These are phyloP conservation scores for Pheucticus melanocephalus DNA, from an alignment of 2,113 vertebrate species.

Conservation along the genomic window DNA sequence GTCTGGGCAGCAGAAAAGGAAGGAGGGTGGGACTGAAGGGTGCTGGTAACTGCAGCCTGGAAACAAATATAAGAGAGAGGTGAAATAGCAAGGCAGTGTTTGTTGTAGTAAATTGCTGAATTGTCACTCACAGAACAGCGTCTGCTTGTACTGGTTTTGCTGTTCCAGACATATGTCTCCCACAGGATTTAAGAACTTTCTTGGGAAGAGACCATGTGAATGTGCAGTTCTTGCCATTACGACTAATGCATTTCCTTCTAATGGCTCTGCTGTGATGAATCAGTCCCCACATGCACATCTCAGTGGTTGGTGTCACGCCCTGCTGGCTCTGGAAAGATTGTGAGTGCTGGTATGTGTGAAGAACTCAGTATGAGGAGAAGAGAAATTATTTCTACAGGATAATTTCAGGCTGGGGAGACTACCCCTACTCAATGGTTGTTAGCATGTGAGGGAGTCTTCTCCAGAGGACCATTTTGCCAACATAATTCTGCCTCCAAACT, in stretches of 20 bases:
- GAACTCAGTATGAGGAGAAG: not conserved
- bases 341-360: not conserved
- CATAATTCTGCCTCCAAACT: not conserved
- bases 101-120: not conserved
- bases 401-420: not conserved
- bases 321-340: not conserved
- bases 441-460: not conserved
- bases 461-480: not conserved
- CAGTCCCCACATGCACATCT: not conserved
- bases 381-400: not conserved
- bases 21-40: not conserved
- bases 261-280: constrained; percentile 38
- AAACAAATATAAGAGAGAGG: not conserved
- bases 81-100: not conserved
- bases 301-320: not conserved
- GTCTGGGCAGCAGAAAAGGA: not conserved
- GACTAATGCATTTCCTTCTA: constrained; percentile 57
- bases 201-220: not conserved
- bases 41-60: not conserved
- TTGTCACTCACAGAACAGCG: not conserved
- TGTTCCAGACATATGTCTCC: not conserved
- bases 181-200: constrained; percentile 24
- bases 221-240: constrained; percentile 27
- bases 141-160: not conserved
- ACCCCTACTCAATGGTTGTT: not conserved